Base-by-base conservation (phyloP, 1,140 invertebrate genomes). In the Elysia chlorotica region DNA sequence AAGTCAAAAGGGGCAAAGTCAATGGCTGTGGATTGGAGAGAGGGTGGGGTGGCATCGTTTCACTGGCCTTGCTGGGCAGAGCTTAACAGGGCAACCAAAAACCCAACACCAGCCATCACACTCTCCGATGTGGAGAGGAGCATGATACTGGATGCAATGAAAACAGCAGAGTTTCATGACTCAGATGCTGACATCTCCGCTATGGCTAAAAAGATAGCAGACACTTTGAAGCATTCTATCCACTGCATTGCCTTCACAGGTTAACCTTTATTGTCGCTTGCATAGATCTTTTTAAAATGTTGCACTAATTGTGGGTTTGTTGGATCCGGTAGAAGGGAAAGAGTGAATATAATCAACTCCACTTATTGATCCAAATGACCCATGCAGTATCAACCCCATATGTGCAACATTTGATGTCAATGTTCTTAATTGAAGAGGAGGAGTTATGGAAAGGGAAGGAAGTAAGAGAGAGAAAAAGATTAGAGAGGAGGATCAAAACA, bases 231-330 rank as follows among this genome's bases (percentile, higher is more conserved):
- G 31, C 67, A 73, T n/a, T 71, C 79, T 54, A 68, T 74, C 5
- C 78, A 83, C 63, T 83, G 81, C 76, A 79, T 83, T 61, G 79
- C 75, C 14, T 85, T 85, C 70, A 85, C 83, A 78, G 83, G 84
- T 85, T n/a, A 76, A 59, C 25, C 35, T 63, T 35, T 5, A 63
- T 63, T n/a, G n/a, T n/a, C n/a, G n/a, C n/a, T n/a, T n/a, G n/a
- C n/a, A n/a, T n/a, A n/a, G n/a, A n/a, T n/a, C n/a, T n/a, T n/a
- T n/a, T n/a, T n/a, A n/a, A n/a, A n/a, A n/a, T n/a, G n/a, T n/a
- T n/a, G n/a, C n/a, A n/a, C n/a, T n/a, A n/a, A n/a, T n/a, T n/a
- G n/a, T n/a, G n/a, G n/a, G n/a, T n/a, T n/a, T n/a, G n/a, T n/a
- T n/a, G n/a, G n/a, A n/a, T n/a, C n/a, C n/a, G n/a, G n/a, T n/a